These are phyloP conservation scores for Hyles vespertilio DNA, from an alignment of 1,140 invertebrate genomes.

Conservation along the genomic window DNA sequence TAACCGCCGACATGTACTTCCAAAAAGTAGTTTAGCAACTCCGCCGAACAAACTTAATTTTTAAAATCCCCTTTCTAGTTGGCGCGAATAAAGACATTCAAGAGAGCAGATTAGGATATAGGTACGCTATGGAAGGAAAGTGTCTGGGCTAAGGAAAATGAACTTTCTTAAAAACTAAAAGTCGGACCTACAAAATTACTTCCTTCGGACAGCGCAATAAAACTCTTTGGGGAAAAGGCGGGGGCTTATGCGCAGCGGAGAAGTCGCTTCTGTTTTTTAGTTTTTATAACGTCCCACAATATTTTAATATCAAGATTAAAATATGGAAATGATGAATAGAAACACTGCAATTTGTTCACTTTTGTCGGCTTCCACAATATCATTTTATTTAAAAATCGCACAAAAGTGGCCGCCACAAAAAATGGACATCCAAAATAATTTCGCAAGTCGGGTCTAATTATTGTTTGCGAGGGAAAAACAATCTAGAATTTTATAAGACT, in stretches of 20 bases:
- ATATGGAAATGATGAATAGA: too few relatives aligned
- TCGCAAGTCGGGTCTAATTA: too few relatives aligned
- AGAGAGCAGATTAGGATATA: neutral
- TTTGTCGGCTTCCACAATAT: neutral
- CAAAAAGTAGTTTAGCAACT: constrained; percentile 9
- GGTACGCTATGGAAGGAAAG: constrained; percentile 33
- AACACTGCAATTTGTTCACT: too few relatives aligned
- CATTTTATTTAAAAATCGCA: neutral
- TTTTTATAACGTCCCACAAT: neutral
- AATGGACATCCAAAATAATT: too few relatives aligned
- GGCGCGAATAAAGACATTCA: constrained; percentile 4
- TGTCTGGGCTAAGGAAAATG: constrained; percentile 58
- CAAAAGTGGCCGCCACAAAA: too few relatives aligned
- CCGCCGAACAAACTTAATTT: neutral
- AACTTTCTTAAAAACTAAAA: constrained; percentile 73
- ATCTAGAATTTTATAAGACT: too few relatives aligned
- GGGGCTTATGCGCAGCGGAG: constrained; percentile 29
- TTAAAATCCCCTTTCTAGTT: too few relatives aligned
- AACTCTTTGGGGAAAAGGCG: constrained; percentile 61
- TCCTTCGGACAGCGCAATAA: constrained; percentile 70
- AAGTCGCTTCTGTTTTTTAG: neutral
- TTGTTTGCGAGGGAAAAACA: too few relatives aligned
- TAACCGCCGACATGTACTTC: constrained; percentile 10
- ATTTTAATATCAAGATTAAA: too few relatives aligned
- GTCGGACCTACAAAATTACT: constrained; percentile 73